Conservation (phyloP, 2,888 invertebrate genomes). For the Microplitis deprimator region DNA sequence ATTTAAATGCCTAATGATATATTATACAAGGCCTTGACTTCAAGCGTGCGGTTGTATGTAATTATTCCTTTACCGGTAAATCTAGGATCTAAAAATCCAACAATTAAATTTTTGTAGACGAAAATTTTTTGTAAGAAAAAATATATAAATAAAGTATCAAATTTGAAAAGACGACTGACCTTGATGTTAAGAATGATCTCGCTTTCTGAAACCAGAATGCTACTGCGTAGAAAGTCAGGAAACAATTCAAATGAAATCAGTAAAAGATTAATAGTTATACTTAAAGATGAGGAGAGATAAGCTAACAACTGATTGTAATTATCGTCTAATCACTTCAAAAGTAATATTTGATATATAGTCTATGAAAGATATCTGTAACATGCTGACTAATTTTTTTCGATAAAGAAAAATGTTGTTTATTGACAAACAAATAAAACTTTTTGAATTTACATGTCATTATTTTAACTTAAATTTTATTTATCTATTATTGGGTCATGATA, state of each 20-base stretch:
- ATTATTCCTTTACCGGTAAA: background rate
- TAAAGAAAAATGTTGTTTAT: background rate
- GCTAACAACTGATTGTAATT: background rate
- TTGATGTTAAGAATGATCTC: background rate
- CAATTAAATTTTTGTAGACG: background rate
- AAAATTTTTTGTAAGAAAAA: background rate
- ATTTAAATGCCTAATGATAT: background rate
- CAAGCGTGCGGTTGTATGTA: background rate
- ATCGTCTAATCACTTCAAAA: background rate
- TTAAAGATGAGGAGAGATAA: background rate
- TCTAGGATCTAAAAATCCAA: background rate
- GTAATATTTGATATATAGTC: background rate
- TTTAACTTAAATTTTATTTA: background rate
- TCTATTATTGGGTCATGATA: background rate
- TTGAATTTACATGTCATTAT: background rate
- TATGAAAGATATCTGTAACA: background rate
- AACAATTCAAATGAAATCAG: too few species aligned
- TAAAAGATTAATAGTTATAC: too few species aligned
- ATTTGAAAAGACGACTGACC: background rate
- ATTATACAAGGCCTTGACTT: background rate
- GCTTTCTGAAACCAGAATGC: too few species aligned
- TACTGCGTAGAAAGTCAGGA: too few species aligned
- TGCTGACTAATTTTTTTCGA: background rate
- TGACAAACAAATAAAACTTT: background rate
- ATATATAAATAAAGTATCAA: background rate